phyloP scores from a whole-genome alignment of 2,888 invertebrate genomes.

The Macroteleia sp. region DNA sequence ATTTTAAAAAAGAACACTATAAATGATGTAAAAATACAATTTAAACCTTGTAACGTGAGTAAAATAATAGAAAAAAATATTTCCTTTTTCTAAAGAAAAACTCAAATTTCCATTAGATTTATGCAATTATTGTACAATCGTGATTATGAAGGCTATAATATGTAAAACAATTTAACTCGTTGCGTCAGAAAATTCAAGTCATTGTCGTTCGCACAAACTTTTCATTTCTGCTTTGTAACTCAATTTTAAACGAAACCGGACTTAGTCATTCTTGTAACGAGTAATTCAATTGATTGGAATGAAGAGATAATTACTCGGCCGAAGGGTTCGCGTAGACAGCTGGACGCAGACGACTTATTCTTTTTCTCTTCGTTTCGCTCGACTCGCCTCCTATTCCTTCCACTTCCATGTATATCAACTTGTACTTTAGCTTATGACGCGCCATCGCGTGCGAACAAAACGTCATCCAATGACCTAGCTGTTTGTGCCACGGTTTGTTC shows the following conservation, averaged over 20 bases:
- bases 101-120: too few species aligned
- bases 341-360: slow-evolving; percentile 70
- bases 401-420: slow-evolving; percentile 42
- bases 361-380: slow-evolving; percentile 34
- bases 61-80: too few species aligned
- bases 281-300: slow-evolving; percentile 77
- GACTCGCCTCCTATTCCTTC: slow-evolving; percentile 24
- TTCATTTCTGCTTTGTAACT: slow-evolving; percentile 40
- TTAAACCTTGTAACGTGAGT: too few species aligned
- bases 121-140: too few species aligned
- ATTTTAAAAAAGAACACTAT: too few species aligned
- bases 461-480: slow-evolving; percentile 63
- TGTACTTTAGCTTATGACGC: slow-evolving; percentile 63
- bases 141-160: too few species aligned
- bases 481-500: slow-evolving; percentile 54
- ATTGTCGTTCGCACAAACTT: slow-evolving; percentile 16
- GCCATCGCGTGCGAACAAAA: slow-evolving; percentile 61
- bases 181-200: slow-evolving; percentile 24
- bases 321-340: slow-evolving; percentile 75
- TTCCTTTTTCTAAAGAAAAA: too few species aligned
- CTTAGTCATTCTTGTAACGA: slow-evolving; percentile 51
- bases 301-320: slow-evolving; percentile 76
- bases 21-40: too few species aligned
- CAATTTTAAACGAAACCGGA: slow-evolving; percentile 51
- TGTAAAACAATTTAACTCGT: slow-evolving; percentile 11